Percentiles rank a stretch among this genome's conserved stretches.
These are phyloP conservation scores for Parnassius apollo DNA, from an alignment of 2,888 invertebrate genomes.

Conservation along the genomic window DNA sequence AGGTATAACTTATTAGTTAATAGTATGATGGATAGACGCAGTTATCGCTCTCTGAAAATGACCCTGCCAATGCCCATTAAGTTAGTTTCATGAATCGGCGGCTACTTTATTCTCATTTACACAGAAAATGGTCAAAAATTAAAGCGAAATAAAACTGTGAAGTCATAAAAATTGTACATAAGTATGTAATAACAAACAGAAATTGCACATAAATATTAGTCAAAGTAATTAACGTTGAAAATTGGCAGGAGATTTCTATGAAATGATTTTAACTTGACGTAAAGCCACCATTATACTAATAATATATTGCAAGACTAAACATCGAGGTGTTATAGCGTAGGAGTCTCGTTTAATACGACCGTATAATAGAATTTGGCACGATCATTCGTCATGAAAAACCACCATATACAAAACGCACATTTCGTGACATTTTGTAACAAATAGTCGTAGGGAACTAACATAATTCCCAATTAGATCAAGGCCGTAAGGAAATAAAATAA, in stretches of 20 bases:
- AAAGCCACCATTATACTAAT: conserved; percentile 19
- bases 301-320: conserved; percentile 11
- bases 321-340: conserved; percentile 11
- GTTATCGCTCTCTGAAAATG: no score
- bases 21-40: no score
- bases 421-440: conserved; percentile 29
- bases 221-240: conserved; percentile 17
- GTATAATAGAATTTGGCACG: conserved; percentile 22
- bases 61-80: no score
- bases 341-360: neutral
- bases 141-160: neutral
- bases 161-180: neutral
- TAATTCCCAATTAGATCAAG: conserved; percentile 49
- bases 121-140: neutral
- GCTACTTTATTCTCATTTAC: no score
- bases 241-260: conserved; percentile 11
- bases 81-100: no score
- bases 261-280: conserved; percentile 19
- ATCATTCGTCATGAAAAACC: conserved; percentile 14
- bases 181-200: neutral
- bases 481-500: conserved; percentile 35
- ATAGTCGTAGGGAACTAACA: conserved; percentile 25
- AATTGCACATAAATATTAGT: conserved; percentile 5
- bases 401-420: conserved; percentile 16
- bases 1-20: no score